Conservation (phyloP, 2,113 vertebrate species). For the Peucedramus taeniatus region DNA sequence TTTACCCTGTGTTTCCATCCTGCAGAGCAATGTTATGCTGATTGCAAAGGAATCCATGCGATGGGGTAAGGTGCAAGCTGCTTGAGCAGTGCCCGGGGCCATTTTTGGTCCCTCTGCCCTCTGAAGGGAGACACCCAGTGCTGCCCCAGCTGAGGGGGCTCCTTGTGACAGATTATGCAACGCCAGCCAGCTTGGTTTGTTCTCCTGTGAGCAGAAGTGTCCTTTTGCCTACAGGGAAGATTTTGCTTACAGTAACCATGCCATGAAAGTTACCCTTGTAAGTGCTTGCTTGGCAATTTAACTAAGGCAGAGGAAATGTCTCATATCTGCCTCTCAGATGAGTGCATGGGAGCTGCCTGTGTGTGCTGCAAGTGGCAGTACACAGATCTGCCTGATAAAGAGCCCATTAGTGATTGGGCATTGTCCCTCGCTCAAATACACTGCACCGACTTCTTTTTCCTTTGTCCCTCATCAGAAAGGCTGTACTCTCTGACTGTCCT, state of each 20-base stretch:
- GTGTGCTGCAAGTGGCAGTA: fast-evolving
- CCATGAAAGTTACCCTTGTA: background rate
- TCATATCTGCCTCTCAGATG: background rate
- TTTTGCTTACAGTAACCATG: background rate
- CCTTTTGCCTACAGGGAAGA: background rate
- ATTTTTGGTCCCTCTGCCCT: background rate
- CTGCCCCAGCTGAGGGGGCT: background rate
- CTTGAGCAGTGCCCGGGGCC: background rate
- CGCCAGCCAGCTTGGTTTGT: background rate
- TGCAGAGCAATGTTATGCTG: constrained; percentile 11
- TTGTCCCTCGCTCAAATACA: background rate
- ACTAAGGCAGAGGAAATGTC: background rate
- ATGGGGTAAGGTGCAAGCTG: constrained; percentile 22
- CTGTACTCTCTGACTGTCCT: background rate
- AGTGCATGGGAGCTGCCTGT: background rate
- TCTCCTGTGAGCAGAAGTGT: background rate
- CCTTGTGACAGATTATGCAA: constrained; percentile 3
- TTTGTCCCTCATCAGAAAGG: background rate
- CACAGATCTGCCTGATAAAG: background rate
- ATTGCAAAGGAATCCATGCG: constrained; percentile 55
- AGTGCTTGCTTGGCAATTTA: background rate
- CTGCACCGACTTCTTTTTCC: background rate
- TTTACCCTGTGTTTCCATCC: constrained; percentile 26
- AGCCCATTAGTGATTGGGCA: background rate
- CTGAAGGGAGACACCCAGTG: background rate